Evolutionary conservation across 1,140 invertebrate species (phyloP).

Genomic region (Drosophila tsacasi): DNA sequence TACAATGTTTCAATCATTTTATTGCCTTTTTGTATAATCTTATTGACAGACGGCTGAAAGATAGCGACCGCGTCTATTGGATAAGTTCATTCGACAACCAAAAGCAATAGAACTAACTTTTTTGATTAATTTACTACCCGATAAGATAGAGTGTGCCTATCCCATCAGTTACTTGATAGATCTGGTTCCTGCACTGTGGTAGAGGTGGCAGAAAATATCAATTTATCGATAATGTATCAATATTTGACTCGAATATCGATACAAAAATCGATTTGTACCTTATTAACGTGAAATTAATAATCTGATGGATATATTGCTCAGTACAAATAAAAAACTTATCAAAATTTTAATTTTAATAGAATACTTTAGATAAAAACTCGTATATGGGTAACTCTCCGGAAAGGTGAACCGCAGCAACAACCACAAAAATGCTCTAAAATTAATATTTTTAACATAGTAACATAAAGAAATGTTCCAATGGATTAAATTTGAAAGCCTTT

Average conservation of each 20-base stretch:
- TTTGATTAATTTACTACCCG: conserved; percentile 3
- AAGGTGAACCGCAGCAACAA: no score
- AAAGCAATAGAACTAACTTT: not conserved
- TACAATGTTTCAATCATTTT: conserved; percentile 8
- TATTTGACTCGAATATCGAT: not conserved
- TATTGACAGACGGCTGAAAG: conserved; percentile 9
- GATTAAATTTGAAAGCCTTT: no score
- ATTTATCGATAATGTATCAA: not conserved
- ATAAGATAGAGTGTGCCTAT: conserved; percentile 12
- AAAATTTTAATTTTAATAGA: not conserved
- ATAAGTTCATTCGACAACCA: conserved; percentile 13
- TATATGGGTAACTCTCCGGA: no score
- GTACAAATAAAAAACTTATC: not conserved
- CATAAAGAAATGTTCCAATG: no score
- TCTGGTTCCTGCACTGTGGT: not conserved
- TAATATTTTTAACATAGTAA: no score
- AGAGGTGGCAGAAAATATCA: not conserved
- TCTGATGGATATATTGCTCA: not conserved
- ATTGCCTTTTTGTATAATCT: conserved; percentile 8
- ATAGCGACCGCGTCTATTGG: not conserved
- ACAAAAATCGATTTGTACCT: no score
- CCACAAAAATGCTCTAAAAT: no score
- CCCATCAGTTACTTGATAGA: not conserved
- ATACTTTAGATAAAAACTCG: not conserved
- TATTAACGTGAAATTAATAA: no score